Evolutionary conservation across 2,888 invertebrate species (phyloP), one percentile per base, ranked within the genome.

Genomic region (Pyralis farinalis): DNA sequence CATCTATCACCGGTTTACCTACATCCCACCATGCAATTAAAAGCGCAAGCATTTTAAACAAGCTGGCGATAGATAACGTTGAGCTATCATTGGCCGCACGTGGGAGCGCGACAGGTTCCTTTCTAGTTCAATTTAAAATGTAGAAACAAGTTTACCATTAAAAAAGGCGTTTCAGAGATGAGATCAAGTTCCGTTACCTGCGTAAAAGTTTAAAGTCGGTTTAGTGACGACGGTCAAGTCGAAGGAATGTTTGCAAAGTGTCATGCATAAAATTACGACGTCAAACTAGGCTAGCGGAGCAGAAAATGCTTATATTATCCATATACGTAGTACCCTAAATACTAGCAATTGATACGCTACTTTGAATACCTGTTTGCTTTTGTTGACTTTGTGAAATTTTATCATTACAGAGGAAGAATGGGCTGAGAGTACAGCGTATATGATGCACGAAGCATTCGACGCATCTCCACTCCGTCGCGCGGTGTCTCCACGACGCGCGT

Each of bases 371-470:
- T n/a, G n/a, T n/a, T n/a, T n/a, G n/a, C 8, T 12, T n/a, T 32
- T 21, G 25, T 38, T 37, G 12, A 38, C 10, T 31, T 9, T 25
- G 31, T 32, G 11, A 49, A n/a, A 63, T 50, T 60, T 51, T 51
- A 35, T 63, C 38, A 51, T 91, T 92, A 6, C 91, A 95, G 94
- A 94, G 80, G 94, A 95, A 61, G 94, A 95, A 65, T 94, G 94
- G 94, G 92, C 91, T 34, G 91, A 91, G 47, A 92, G 92, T 53
- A 91, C 91, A 10, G 91, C 91, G 7, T 93, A 93, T 65, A 81
- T 93, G 74, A 92, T 93, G 90, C 90, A 91, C 57, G 90, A 90
- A 50, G 87, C 90, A 0, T 87, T 91, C 55, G 90, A 90, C 45
- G 80, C 89, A 16, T 88, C 87, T 0, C 80, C 83, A 0, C 81